Evolutionary conservation across 64 coral and sea anemone genomes (phyloP), one percentile per base, ranked within the genome.

Genomic region (Catalaphyllia jardinei): DNA sequence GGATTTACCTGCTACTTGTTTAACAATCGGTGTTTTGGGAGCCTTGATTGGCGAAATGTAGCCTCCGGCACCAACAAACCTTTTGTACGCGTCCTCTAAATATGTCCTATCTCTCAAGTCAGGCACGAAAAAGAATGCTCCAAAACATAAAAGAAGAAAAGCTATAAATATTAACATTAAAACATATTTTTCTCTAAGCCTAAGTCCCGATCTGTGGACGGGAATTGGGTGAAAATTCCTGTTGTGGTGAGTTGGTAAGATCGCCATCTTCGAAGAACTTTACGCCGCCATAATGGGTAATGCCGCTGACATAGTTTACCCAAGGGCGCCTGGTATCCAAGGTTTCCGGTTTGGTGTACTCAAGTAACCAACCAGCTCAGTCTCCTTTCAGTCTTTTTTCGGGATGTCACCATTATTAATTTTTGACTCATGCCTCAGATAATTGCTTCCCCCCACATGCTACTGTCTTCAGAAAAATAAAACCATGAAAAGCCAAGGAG

Each of bases 101-200:
- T 92, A 94, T 6, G 89, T 94, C 67, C 84, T 77, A 65, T 94
- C 89, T 57, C 93, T 92, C 59, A 99, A 88, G 83, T 99, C 97
- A 14, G 94, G 97, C 4, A 99, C 97, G 80, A 95, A 99, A 73
- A 99, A 99, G 88, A 99, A 99, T 64, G 97, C 97, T 7, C 97
- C 97, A 86, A 99, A 99, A 78, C 94, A 95, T 86, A 99, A 62
- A 52, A 95, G 76, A 71, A 95, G 77, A 91, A 99, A 99, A 67
- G 94, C 94, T 91, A 93, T 61, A 93, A 95, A 99, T 89, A 99
- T 95, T 85, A 99, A 76, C 83, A 99, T 72, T 71, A 99, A 88
- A 33, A 99, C 97, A 90, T 99, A 99, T 75, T 99, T 99, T 89
- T 99, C 97, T 74, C 94, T 92, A 38, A 99, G 72, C 72, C 97